phyloP scores from a whole-genome alignment of 2,113 vertebrate species.

The Serinus canaria region DNA sequence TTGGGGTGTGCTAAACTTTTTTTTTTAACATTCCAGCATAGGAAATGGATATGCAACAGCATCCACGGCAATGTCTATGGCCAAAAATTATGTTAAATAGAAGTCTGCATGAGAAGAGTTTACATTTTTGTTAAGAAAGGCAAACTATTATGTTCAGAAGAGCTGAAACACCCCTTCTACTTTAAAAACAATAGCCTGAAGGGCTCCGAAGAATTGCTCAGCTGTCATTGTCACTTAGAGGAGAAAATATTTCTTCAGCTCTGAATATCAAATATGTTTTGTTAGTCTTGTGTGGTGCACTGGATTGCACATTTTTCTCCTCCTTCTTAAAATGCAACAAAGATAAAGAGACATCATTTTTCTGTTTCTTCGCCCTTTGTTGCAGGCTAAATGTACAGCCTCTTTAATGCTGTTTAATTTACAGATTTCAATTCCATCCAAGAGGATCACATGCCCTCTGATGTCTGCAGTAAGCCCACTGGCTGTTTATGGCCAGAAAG shows the following conservation, averaged over 20 bases:
- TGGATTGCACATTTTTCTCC: neutral
- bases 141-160: neutral
- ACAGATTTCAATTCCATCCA: neutral
- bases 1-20: neutral
- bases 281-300: neutral
- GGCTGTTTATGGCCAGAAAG: slow-evolving; percentile 6
- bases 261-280: neutral
- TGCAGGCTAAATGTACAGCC: neutral
- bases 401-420: neutral
- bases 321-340: neutral
- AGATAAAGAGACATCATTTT: neutral
- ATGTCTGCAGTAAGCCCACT: neutral
- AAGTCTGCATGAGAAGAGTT: neutral
- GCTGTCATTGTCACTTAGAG: neutral
- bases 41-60: neutral
- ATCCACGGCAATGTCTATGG: neutral
- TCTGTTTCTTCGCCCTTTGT: neutral
- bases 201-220: neutral
- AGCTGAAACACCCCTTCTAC: neutral
- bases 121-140: neutral
- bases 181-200: neutral
- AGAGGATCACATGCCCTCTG: neutral
- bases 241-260: neutral
- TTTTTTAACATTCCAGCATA: neutral
- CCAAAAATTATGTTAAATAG: neutral